These are phyloP conservation scores for Alsophila aescularia DNA, from an alignment of 2,888 invertebrate genomes.

Conservation along the genomic window DNA sequence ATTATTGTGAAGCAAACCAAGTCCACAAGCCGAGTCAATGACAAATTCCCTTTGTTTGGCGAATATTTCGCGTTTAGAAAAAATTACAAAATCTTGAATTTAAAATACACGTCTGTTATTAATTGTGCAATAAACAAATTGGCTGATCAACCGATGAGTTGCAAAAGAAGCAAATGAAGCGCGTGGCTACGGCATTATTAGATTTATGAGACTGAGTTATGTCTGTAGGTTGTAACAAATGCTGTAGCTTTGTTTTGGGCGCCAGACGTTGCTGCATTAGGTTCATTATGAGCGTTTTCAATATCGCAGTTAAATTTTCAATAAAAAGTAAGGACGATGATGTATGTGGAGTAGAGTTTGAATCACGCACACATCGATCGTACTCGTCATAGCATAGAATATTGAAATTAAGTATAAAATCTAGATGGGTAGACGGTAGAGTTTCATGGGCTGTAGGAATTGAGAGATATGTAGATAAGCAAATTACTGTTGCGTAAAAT, in stretches of 20 bases:
- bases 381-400: too few relatives aligned
- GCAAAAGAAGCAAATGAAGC: constrained; percentile 28
- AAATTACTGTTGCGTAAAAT: too few relatives aligned
- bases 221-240: constrained; percentile 20
- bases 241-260: constrained; percentile 22
- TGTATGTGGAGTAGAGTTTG: not conserved
- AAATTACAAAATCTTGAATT: constrained; percentile 26
- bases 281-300: constrained; percentile 21
- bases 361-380: not conserved
- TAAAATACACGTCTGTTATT: constrained; percentile 24
- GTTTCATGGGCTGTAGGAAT: too few relatives aligned
- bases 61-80: constrained; percentile 26
- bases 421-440: too few relatives aligned
- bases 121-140: constrained; percentile 34
- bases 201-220: constrained; percentile 2
- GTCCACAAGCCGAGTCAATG: constrained; percentile 16
- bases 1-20: constrained; percentile 6
- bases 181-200: constrained; percentile 9
- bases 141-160: constrained; percentile 25
- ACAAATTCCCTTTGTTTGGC: constrained; percentile 15
- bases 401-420: too few relatives aligned
- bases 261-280: constrained; percentile 12
- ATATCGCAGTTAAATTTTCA: constrained; percentile 1
- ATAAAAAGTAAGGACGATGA: constrained; percentile 12
- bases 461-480: too few relatives aligned